These are phyloP conservation scores for Drosophila guanche DNA, from an alignment of 1,140 invertebrate genomes.

Conservation along the genomic window DNA sequence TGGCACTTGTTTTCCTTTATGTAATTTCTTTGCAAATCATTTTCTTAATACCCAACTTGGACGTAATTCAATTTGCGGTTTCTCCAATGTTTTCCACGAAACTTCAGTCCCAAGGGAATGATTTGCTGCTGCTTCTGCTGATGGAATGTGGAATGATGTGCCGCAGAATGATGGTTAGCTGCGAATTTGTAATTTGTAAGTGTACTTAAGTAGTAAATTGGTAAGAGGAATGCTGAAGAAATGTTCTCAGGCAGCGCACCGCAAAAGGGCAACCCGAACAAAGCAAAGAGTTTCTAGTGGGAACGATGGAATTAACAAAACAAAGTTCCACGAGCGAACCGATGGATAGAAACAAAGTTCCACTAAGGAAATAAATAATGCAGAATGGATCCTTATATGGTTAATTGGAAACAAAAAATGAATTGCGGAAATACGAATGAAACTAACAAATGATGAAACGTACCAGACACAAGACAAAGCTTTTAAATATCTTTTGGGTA, in stretches of 20 bases:
- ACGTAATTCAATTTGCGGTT: constrained; percentile 76
- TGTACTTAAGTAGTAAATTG: constrained; percentile 38
- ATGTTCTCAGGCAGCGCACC: constrained; percentile 18
- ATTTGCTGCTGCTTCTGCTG: too few relatives aligned
- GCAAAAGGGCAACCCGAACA: background rate
- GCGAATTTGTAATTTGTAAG: constrained; percentile 60
- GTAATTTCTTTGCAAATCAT: constrained; percentile 78
- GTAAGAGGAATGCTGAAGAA: constrained; percentile 20
- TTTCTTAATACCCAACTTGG: constrained; percentile 55
- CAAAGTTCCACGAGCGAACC: too few relatives aligned
- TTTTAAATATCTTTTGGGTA: too few relatives aligned
- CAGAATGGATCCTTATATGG: too few relatives aligned
- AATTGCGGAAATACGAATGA: too few relatives aligned
- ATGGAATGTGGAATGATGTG: constrained; percentile 33
- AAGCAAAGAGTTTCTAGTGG: background rate
- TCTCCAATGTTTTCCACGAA: constrained; percentile 29
- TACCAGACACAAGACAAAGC: too few relatives aligned
- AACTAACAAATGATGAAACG: too few relatives aligned
- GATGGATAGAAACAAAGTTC: too few relatives aligned
- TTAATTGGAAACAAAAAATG: too few relatives aligned
- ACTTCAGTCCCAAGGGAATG: constrained; percentile 46
- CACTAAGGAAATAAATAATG: too few relatives aligned
- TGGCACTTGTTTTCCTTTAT: constrained; percentile 78
- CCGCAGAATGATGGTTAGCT: constrained; percentile 16
- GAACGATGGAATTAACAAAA: background rate